Percentiles rank a stretch among this genome's conserved stretches.
phyloP scores from a whole-genome alignment of 2,113 vertebrate species.

The cattle (Bos taurus) region ARS-UCD2.0 NC_037330.1:72426501-72427000 shows the following conservation, averaged over 20 bases:
- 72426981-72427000: slow-evolving; percentile 58
- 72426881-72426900: not conserved
- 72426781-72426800: not conserved
- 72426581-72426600: not conserved
- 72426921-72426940: slow-evolving; percentile 31
- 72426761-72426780: not conserved
- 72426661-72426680: not conserved
- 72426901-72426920: not conserved
- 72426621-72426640: not conserved
- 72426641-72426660: not conserved
- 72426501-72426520: not conserved
- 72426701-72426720: not conserved
- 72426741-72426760: not conserved
- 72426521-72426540: not conserved
- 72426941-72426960: slow-evolving; percentile 68
- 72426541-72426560: not conserved
- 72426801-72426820: not conserved
- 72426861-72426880: not conserved
- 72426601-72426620: not conserved
- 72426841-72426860: not conserved
- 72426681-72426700: not conserved
- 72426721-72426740: not conserved
- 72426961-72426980: slow-evolving; percentile 60
- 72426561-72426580: not conserved
- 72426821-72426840: not conserved